Evolutionary conservation across 2,797 vertebrate genomes (phyloP), one percentile per base, ranked within the genome.

Genomic region (Falco peregrinus): DNA sequence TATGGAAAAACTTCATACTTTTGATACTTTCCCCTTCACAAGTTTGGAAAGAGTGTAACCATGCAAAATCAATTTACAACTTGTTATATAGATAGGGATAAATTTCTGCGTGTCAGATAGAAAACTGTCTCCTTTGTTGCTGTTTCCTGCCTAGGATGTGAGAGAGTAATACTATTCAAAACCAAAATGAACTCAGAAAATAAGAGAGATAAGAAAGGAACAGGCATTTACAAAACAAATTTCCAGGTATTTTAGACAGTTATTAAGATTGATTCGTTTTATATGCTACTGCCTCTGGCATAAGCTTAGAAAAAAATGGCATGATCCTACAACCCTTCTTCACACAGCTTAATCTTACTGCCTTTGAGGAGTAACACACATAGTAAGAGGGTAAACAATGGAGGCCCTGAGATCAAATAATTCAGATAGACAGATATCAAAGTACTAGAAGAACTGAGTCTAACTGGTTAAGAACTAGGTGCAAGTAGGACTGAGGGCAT

Each of bases 181-280:
- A 51, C 20, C 35, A 83, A 90, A 95, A 74, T 10, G 4, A 84
- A 68, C 16, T 69, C 54, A 21, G 75, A 80, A 93, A 90, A 41
- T 29, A 51, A 57, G 50, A 93, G 29, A 67, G 25, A 41, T 3
- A 75, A 90, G 68, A 87, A 77, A 80, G 50, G 22, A 84, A 71
- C 17, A 71, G 13, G 22, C 68, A 88, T 82, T 90, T 80, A 82
- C 60, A 90, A 79, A 96, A 89, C 24, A 67, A 50, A 50, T 84
- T 79, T 43, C 59, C 63, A 53, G n/a, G 21, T 87, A 89, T 76
- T 94, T 90, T 64, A 94, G 78, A 93, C 39, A 90, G 67, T 80
- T 89, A 90, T 60, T 87, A 89, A 94, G 94, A 95, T 60, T 47
- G 45, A 80, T 94, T 61, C 89, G 29, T 28, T 94, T 90, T 83